phyloP scores from a whole-genome alignment of 2,113 vertebrate species.

The Gavia stellata region DNA sequence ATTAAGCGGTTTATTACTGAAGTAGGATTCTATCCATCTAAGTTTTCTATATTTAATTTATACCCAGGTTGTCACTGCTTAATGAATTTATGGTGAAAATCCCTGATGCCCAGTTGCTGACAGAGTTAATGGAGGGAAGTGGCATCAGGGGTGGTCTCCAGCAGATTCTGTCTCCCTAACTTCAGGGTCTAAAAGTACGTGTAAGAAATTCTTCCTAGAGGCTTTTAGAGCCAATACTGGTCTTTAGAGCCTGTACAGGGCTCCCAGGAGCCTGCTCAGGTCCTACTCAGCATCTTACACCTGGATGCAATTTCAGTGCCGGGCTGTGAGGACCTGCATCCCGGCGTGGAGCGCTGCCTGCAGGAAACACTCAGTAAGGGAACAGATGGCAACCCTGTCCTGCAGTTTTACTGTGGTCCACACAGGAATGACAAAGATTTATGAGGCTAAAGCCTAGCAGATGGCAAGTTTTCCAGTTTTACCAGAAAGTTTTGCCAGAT shows the following conservation, averaged over 20 bases:
- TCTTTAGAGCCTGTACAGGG: neutral
- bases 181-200: neutral
- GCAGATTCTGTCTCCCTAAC: neutral
- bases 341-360: accelerated
- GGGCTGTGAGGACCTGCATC: neutral
- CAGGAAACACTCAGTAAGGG: neutral
- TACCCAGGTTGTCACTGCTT: neutral
- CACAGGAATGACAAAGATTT: neutral
- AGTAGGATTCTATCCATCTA: neutral
- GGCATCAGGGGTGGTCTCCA: neutral
- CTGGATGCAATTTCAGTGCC: neutral
- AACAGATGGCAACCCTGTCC: neutral
- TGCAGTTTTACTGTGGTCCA: accelerated
- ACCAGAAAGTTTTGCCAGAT: neutral
- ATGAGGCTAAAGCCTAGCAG: neutral
- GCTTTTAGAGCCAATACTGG: neutral
- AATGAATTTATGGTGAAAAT: neutral
- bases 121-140: neutral
- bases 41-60: neutral
- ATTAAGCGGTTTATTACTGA: neutral
- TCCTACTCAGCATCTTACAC: neutral
- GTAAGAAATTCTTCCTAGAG: neutral
- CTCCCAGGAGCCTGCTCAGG: neutral
- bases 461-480: neutral
- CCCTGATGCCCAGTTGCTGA: neutral